These are phyloP conservation scores for Phasia obesa DNA, from an alignment of 2,888 invertebrate genomes.

Conservation along the genomic window DNA sequence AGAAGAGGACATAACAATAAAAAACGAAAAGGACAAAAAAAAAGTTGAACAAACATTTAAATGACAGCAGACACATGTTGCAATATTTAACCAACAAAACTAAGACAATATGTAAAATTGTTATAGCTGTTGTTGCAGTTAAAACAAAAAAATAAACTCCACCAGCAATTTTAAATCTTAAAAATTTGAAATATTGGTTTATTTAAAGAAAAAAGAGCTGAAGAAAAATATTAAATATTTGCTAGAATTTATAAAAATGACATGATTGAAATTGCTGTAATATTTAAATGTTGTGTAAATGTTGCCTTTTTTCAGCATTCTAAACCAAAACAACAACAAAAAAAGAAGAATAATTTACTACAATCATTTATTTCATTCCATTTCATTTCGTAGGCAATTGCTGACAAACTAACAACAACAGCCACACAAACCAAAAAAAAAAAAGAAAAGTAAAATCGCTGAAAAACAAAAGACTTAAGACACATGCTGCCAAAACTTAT, in stretches of 20 bases:
- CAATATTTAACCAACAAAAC: slow-evolving; percentile 59
- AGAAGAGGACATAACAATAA: slow-evolving; percentile 26
- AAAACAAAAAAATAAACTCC: neutral
- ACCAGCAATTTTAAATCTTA: slow-evolving; percentile 10
- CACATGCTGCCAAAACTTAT: slow-evolving; percentile 44
- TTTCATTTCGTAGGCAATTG: slow-evolving; percentile 9
- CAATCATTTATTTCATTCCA: slow-evolving; percentile 28
- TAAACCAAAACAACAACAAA: neutral
- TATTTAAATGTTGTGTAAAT: slow-evolving; percentile 42
- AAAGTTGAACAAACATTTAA: slow-evolving; percentile 61
- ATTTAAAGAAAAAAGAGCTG: neutral
- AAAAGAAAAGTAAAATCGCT: neutral
- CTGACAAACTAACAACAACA: neutral
- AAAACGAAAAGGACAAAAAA: slow-evolving; percentile 8
- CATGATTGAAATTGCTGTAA: slow-evolving; percentile 59
- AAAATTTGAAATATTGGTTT: neutral
- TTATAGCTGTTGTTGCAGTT: neutral
- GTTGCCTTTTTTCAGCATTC: neutral
- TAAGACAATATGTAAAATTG: slow-evolving; percentile 44
- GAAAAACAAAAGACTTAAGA: slow-evolving; percentile 63
- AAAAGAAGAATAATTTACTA: slow-evolving; percentile 14
- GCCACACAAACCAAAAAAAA: neutral
- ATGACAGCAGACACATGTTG: slow-evolving; percentile 70
- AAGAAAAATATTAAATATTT: slow-evolving; percentile 48
- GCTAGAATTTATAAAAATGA: slow-evolving; percentile 52